Base-by-base conservation (phyloP, 2,113 vertebrate genomes). In the Clarias macrocephalus region DNA sequence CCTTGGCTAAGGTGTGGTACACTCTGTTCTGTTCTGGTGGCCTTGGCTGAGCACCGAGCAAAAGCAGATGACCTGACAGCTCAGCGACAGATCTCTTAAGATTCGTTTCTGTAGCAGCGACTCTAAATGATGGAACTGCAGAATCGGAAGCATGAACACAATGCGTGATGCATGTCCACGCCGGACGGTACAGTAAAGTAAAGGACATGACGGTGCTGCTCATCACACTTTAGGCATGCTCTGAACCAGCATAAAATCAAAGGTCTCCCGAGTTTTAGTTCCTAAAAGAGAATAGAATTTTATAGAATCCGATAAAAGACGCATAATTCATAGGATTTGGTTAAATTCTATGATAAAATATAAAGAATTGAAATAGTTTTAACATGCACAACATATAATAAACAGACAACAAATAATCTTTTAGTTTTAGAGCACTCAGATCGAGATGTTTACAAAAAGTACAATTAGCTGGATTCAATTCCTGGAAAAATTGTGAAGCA, bases 61-160 rank as follows among this genome's bases (percentile, higher is more conserved):
- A 56, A 77, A 65, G 56, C 83, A 82, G 83, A 85, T 76, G 65
- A 85, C 62, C 85, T 68, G 66, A 54, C 85, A 81, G 30, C 85
- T 86, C 85, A 33, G 76, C 7, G 23, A 77, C 33, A 37, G 1
- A 28, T 59, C 54, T 19, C 76, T n/a, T n/a, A 28, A 33, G 42
- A 54, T 85, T n/a, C 42, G 68, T n/a, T 28, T 76, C 33, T 76
- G 13, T 56, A 60, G 59, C 7, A 33, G 42, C 56, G 73, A 33
- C 63, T 75, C 48, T 28, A 2, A 79, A 65, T 33, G 70, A 8
- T n/a, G 16, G 15, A 62, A 28, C 11, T 16, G 23, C 56, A 85
- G 13, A 84, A 72, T 59, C 66, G 59, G 6, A 57, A 33, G 37
- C 19, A 25, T 72, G 21, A 37, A 62, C 30, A 60, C 56, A n/a